Evolutionary conservation across 2,113 vertebrate genomes (phyloP).

Genomic region (Indri indri): DNA sequence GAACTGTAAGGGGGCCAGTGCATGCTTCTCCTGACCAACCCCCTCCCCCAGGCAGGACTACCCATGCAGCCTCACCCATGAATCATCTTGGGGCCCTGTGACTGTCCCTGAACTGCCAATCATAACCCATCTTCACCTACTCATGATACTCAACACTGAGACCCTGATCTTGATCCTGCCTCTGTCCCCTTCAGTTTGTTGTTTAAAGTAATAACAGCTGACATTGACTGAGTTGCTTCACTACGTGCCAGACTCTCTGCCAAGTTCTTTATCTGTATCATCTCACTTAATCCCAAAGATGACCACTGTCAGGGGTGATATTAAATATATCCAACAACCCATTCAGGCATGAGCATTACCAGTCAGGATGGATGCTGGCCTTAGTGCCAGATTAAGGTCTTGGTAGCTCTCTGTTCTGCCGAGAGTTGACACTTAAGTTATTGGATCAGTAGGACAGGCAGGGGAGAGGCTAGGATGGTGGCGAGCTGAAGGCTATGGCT

Average conservation of each 20-base stretch:
- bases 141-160: neutral
- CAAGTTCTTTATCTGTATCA: neutral
- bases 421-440: slow-evolving; percentile 4
- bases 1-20: too few species aligned
- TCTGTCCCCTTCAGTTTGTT: neutral
- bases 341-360: neutral
- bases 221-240: neutral
- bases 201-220: neutral
- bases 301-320: neutral
- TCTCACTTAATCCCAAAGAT: neutral
- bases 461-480: neutral
- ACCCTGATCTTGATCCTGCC: neutral
- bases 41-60: neutral
- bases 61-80: neutral
- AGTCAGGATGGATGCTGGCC: neutral
- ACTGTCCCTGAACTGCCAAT: neutral
- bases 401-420: neutral
- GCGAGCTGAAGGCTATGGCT: neutral
- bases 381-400: slow-evolving; percentile 4
- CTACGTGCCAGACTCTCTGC: neutral
- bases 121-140: neutral
- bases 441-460: neutral
- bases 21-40: neutral
- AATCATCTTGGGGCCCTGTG: neutral
- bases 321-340: slow-evolving; percentile 4